A percentile compares a stretch with the other conserved stretches of the same genome.
phyloP scores from a whole-genome alignment of 1,140 invertebrate species.

The Lasaia peninsularis region DNA sequence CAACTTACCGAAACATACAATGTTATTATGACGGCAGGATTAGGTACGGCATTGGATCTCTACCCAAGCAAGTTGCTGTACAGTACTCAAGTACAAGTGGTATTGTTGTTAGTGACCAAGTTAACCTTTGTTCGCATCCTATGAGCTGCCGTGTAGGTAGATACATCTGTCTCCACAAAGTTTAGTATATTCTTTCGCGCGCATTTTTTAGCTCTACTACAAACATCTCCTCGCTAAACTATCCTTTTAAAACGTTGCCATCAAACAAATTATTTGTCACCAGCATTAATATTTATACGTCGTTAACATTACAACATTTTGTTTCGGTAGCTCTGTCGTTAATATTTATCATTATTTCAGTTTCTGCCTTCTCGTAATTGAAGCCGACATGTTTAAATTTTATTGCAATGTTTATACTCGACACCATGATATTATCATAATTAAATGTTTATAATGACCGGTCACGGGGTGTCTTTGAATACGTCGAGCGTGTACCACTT shows the following conservation, averaged over 20 bases:
- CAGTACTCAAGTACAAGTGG: no score
- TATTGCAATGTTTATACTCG: slow-evolving; percentile 7
- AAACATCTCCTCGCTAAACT: neutral
- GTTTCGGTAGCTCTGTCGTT: slow-evolving; percentile 20
- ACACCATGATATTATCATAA: neutral
- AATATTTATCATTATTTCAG: slow-evolving; percentile 22
- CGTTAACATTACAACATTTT: slow-evolving; percentile 31
- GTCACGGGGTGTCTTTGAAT: neutral
- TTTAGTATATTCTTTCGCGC: no score
- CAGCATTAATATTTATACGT: slow-evolving; percentile 38
- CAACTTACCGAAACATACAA: no score
- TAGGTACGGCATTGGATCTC: no score
- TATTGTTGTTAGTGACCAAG: no score
- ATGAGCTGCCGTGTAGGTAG: no score
- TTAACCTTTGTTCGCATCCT: no score
- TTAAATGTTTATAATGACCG: neutral
- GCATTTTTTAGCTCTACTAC: no score
- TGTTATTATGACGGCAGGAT: no score
- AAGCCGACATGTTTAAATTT: slow-evolving; percentile 6
- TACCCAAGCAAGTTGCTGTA: no score
- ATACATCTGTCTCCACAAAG: no score
- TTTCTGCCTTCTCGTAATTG: slow-evolving; percentile 16
- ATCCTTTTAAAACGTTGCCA: slow-evolving; percentile 34
- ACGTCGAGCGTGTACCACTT: neutral
- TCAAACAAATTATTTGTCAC: slow-evolving; percentile 56